phyloP scores from a whole-genome alignment of 1,140 invertebrate genomes.

The Camponotus vicinus region DNA sequence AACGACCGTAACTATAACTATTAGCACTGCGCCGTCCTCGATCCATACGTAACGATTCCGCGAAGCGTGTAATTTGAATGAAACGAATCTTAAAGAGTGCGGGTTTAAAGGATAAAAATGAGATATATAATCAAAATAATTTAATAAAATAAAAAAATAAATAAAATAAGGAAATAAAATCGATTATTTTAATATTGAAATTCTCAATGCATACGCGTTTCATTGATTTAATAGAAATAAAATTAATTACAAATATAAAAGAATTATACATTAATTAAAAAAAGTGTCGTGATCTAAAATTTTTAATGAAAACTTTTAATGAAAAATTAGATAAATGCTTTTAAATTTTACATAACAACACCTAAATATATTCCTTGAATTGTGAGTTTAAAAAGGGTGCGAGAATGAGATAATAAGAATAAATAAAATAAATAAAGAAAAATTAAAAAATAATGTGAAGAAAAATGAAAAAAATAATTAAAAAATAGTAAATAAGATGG shows the following conservation, averaged over 20 bases:
- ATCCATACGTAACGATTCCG: slow-evolving; percentile 42
- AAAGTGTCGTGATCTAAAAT: slow-evolving; percentile 10
- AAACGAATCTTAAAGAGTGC: neutral
- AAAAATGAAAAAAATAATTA: no score
- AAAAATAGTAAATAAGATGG: neutral
- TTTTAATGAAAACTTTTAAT: no score
- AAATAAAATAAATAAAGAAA: no score
- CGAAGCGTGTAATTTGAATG: neutral
- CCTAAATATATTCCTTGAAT: neutral
- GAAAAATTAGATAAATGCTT: neutral
- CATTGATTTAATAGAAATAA: neutral
- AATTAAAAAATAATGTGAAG: no score
- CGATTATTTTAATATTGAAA: neutral
- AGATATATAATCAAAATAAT: neutral
- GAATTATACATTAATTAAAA: neutral
- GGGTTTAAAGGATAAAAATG: no score
- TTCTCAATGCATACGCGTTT: neutral
- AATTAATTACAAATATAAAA: neutral
- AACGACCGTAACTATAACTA: slow-evolving; percentile 28
- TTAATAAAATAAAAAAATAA: neutral
- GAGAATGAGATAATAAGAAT: no score
- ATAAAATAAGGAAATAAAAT: neutral
- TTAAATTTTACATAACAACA: neutral
- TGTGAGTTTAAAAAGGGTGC: neutral
- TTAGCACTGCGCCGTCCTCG: slow-evolving; percentile 31